Evolutionary conservation across 2,113 vertebrate species (phyloP).

Genomic region (Collichthys lucidus): DNA sequence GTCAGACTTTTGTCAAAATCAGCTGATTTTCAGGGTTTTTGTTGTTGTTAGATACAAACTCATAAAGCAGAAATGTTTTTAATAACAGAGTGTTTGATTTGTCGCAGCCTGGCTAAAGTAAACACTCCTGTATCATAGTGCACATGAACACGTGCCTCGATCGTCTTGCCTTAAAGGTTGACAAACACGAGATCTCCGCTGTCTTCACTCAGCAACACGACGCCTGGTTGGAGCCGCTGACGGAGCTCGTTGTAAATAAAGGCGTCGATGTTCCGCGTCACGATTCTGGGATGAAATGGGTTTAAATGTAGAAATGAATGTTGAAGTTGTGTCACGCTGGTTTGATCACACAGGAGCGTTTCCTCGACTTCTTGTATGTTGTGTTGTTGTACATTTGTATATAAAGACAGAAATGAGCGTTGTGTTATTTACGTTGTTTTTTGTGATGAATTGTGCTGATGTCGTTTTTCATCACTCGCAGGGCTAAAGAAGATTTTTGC

Average conservation of each 20-base stretch:
- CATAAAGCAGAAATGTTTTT: background rate
- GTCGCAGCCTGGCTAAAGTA: background rate
- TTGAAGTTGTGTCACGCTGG: no score
- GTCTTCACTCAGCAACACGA: background rate
- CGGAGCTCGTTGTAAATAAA: background rate
- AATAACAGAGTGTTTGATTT: background rate
- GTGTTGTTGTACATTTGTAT: slow-evolving; percentile 27
- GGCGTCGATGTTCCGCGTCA: background rate
- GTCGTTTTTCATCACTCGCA: background rate
- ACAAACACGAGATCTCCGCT: background rate
- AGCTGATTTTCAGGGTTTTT: no score
- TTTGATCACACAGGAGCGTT: background rate
- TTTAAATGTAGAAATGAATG: slow-evolving; percentile 10
- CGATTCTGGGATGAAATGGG: no score
- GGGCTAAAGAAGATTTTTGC: background rate
- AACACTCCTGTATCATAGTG: background rate
- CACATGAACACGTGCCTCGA: slow-evolving; percentile 54
- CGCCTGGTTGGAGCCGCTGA: background rate
- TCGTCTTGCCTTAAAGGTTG: slow-evolving; percentile 59
- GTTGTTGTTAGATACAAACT: background rate
- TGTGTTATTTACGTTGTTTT: background rate
- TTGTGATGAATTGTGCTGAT: background rate
- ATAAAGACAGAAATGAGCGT: background rate
- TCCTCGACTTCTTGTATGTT: background rate
- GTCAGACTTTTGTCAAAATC: no score